Percentiles rank a stretch among this genome's conserved stretches.
Conservation (phyloP, 2,113 vertebrate species). For the Sceloporus tristichus region DNA sequence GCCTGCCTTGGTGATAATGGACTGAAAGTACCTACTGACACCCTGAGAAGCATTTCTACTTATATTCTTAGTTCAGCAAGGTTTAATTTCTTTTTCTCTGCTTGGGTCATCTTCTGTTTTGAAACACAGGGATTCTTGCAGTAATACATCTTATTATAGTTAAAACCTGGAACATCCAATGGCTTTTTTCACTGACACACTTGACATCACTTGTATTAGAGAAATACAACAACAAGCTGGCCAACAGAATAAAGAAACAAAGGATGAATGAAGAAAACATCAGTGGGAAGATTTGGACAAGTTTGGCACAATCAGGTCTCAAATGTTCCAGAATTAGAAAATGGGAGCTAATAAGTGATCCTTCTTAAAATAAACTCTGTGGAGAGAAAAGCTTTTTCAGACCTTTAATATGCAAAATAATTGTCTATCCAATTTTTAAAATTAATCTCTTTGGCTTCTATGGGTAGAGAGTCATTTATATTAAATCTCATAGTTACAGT, state of each 20-base stretch:
- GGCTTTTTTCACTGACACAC: not conserved
- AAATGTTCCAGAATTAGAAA: not conserved
- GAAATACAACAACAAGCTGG: not conserved
- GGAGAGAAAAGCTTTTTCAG: not conserved
- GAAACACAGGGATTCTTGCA: not conserved
- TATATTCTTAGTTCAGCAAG: not conserved
- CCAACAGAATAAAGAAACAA: not conserved
- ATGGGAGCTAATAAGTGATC: not conserved
- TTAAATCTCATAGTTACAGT: conserved; percentile 23
- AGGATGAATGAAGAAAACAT: not conserved
- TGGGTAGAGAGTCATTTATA: not conserved
- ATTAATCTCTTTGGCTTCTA: not conserved
- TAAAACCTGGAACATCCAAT: not conserved
- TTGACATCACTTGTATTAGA: not conserved
- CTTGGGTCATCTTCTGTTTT: not conserved
- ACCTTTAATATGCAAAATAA: not conserved
- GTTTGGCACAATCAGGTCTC: not conserved
- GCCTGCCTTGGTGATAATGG: not conserved
- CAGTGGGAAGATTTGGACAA: not conserved
- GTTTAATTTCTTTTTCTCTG: not conserved
- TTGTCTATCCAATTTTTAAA: not conserved
- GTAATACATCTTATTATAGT: not conserved
- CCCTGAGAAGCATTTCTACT: not conserved
- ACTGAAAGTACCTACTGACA: not conserved
- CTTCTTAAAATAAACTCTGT: not conserved